Percentiles rank a stretch among this genome's conserved stretches.
Evolutionary conservation across 2,888 invertebrate genomes (phyloP).

Genomic region (Nasonia oneida): DNA sequence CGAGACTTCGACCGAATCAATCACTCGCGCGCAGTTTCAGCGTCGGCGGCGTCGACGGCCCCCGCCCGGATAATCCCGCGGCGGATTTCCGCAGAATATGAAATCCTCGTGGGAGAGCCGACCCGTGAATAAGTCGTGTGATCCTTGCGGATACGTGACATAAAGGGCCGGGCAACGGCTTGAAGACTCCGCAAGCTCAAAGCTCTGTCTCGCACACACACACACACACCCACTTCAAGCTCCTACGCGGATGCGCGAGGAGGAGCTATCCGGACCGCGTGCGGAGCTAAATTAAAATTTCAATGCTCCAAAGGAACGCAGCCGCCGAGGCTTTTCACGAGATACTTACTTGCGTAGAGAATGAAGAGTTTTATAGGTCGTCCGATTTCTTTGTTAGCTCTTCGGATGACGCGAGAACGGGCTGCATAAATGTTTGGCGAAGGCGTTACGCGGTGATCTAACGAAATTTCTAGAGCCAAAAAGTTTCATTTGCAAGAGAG

Average conservation of each 20-base stretch:
- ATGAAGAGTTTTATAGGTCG: conserved; percentile 8
- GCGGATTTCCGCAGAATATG: conserved; percentile 64
- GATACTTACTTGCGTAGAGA: neutral
- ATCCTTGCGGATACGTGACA: conserved; percentile 43
- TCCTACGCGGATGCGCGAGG: neutral
- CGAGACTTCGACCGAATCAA: conserved; percentile 21
- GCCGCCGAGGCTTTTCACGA: neutral
- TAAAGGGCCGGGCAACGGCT: conserved; percentile 15
- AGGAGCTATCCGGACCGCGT: neutral
- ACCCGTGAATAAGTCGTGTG: conserved; percentile 40
- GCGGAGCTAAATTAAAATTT: conserved; percentile 34
- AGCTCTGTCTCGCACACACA: neutral
- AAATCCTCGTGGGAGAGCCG: conserved; percentile 41
- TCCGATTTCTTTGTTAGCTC: neutral
- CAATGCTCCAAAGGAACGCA: conserved; percentile 15
- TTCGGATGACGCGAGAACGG: neutral
- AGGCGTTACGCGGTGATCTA: neutral
- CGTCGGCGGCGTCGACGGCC: neutral
- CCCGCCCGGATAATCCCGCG: conserved; percentile 64
- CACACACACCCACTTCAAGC: neutral
- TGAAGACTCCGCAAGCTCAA: conserved; percentile 33
- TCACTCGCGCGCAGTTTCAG: conserved; percentile 4
- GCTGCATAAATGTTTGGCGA: neutral
- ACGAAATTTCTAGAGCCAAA: neutral
- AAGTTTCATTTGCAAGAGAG: neutral